Evolutionary conservation across 2,888 invertebrate genomes (phyloP), one percentile per base, ranked within the genome.

Genomic region (Pseudococcus jackbeardsleyi): DNA sequence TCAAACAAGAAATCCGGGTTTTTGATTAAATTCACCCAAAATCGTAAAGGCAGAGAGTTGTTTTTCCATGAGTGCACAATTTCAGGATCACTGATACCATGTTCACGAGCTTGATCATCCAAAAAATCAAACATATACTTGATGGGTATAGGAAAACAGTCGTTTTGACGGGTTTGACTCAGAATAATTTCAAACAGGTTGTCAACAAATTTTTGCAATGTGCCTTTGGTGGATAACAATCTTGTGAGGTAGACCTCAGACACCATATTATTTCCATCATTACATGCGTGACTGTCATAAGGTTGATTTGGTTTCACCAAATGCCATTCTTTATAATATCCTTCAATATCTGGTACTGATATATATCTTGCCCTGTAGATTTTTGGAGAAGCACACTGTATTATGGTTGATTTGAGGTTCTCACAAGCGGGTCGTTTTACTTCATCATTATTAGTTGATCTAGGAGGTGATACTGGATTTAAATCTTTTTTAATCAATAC

Each of bases 121-220:
- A 99, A 94, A 92, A 99, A 99, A 93, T 99, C 99, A 93, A 99
- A 99, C 99, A 99, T 99, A 92, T 99, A 99, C 93, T 99, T 99
- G 91, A 99, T 99, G 91, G 99, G 99, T 90, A 99, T 94, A 89
- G 99, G 99, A 91, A 99, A 93, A 89, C 98, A 98, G 88, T 97
- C 97, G 90, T 98, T 98, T 90, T 99, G 94, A 92, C 98, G 98
- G 89, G 98, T 97, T 89, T 98, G 99, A 92, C 98, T 98, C 93
- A 99, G 99, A 92, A 99, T 99, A 91, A 99, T 98, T 93, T 99
- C 99, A 92, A 99, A 98, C 90, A 99, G 94, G 93, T 99, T 99
- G 92, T 98, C 98, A 90, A 98, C 98, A 93, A 98, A 98, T 92
- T 97, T 97, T 92, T 98, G 98, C 90, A 98, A 93, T 17, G 98